These are phyloP conservation scores for Antechinus flavipes DNA, from an alignment of 2,113 vertebrate genomes.

Conservation along the genomic window DNA sequence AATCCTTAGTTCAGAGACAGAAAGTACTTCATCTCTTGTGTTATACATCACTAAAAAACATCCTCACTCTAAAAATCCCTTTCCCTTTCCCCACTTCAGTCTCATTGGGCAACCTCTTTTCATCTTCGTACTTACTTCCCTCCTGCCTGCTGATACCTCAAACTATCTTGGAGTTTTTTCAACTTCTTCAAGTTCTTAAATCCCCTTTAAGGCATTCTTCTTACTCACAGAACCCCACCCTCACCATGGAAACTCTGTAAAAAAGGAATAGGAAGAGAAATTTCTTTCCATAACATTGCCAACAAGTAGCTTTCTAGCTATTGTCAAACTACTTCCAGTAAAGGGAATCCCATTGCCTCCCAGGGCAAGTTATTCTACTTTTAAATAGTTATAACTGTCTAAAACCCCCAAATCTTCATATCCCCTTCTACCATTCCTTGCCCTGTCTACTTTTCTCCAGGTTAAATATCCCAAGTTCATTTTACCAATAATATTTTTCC, in stretches of 20 bases:
- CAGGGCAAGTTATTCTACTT: background rate
- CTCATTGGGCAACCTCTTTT: background rate
- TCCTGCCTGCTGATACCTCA: background rate
- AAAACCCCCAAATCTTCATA: background rate
- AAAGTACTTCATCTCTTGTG: background rate
- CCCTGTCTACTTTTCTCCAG: background rate
- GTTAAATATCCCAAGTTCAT: background rate
- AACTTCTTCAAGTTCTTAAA: background rate
- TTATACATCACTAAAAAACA: background rate
- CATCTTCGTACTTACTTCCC: background rate
- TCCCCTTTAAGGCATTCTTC: background rate
- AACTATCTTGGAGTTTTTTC: background rate
- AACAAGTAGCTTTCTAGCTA: background rate
- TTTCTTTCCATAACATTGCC: background rate
- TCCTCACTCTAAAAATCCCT: background rate
- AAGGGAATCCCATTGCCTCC: background rate
- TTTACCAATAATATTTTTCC: background rate
- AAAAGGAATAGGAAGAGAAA: background rate
- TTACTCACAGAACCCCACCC: background rate
- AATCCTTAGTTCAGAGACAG: slow-evolving; percentile 7
- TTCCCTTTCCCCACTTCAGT: too few species aligned
- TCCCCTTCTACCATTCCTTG: background rate
- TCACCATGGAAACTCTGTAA: background rate
- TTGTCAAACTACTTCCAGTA: background rate
- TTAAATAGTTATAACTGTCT: background rate